Conservation (phyloP, 2,888 invertebrate genomes). For the Cataglyphis altisquamis region DNA sequence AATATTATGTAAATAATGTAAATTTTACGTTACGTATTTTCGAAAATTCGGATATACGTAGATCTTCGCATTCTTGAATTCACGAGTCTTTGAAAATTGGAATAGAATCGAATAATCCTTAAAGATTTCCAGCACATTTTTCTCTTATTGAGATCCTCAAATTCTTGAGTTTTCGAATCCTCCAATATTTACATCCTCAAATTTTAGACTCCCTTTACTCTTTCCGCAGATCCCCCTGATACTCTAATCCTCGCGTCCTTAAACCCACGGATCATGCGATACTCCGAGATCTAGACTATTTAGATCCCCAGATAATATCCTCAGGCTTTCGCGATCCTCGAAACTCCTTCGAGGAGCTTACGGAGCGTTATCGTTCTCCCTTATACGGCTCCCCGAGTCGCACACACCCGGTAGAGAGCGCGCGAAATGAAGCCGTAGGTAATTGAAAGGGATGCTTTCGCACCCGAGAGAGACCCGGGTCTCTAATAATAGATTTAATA, state of each 20-base stretch:
- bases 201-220: neutral
- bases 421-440: constrained; percentile 78
- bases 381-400: constrained; percentile 39
- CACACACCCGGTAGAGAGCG: constrained; percentile 60
- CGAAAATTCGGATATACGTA: neutral
- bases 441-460: constrained; percentile 85
- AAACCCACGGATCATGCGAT: constrained; percentile 22
- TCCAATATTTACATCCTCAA: constrained; percentile 8
- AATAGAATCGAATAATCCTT: neutral
- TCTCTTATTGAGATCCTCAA: neutral
- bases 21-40: neutral
- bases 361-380: constrained; percentile 21
- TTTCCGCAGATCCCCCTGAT: neutral
- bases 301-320: constrained; percentile 28
- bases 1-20: neutral
- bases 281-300: neutral
- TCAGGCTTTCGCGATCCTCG: constrained; percentile 29
- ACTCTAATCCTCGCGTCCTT: constrained; percentile 28
- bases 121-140: constrained; percentile 6
- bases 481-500: constrained; percentile 86
- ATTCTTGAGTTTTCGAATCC: constrained; percentile 22
- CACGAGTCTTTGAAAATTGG: neutral
- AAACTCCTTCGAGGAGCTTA: constrained; percentile 32
- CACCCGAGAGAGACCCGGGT: constrained; percentile 66
- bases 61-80: neutral